These are phyloP conservation scores for Euwallacea similis DNA, from an alignment of 1,140 invertebrate genomes.

Conservation along the genomic window DNA sequence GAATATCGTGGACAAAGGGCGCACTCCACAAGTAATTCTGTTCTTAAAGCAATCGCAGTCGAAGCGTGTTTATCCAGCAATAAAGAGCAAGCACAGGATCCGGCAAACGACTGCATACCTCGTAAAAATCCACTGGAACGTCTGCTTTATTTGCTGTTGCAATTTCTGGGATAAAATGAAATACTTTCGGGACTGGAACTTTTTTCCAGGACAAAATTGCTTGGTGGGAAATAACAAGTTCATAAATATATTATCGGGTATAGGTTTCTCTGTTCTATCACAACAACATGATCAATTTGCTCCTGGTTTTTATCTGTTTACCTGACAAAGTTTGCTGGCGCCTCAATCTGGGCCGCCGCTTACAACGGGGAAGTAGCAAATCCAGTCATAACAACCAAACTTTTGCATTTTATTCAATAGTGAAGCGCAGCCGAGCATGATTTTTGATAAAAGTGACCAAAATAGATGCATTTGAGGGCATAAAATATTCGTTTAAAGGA, in stretches of 20 bases:
- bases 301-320: slow-evolving; percentile 2
- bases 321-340: not conserved
- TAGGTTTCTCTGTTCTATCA: not conserved
- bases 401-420: too few species aligned
- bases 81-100: slow-evolving; percentile 12
- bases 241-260: not conserved
- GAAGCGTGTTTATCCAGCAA: slow-evolving; percentile 14
- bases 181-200: not conserved
- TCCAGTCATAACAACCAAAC: too few species aligned
- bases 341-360: not conserved
- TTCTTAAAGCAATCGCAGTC: slow-evolving; percentile 10
- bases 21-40: slow-evolving; percentile 9
- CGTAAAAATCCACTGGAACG: slow-evolving; percentile 15
- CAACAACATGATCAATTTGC: slow-evolving; percentile 1
- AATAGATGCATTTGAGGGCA: too few species aligned
- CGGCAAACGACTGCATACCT: slow-evolving; percentile 9
- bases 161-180: slow-evolving; percentile 12
- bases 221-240: not conserved
- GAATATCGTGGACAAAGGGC: not conserved
- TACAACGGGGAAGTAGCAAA: too few species aligned
- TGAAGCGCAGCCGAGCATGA: too few species aligned
- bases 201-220: not conserved
- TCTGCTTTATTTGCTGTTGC: slow-evolving; percentile 12
- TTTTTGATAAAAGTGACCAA: too few species aligned
- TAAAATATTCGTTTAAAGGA: too few species aligned